Evolutionary conservation across 2,888 invertebrate genomes (phyloP).

Genomic region (Danaus chrysippus): DNA sequence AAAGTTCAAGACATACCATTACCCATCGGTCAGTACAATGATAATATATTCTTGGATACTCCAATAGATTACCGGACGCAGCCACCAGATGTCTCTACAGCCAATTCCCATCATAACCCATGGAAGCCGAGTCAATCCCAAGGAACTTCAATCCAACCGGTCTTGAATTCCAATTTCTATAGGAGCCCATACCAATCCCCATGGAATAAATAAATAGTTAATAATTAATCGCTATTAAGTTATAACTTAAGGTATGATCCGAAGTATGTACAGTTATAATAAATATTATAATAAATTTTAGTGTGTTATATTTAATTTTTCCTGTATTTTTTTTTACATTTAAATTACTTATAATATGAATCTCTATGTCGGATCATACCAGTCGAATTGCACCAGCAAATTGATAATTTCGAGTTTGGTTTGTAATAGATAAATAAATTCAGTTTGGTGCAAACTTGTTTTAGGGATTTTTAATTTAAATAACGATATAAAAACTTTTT

Average conservation of each 20-base stretch:
- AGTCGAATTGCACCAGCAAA: not conserved
- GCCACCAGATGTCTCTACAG: conserved; percentile 25
- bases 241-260: conserved; percentile 16
- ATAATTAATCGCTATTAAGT: conserved; percentile 21
- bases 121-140: conserved; percentile 50
- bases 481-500: too few relatives aligned
- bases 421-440: too few relatives aligned
- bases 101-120: conserved; percentile 24
- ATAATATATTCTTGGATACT: conserved; percentile 57
- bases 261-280: conserved; percentile 2
- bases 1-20: conserved; percentile 41
- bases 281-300: not conserved
- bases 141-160: conserved; percentile 39
- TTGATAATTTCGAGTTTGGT: too few relatives aligned
- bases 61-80: conserved; percentile 57
- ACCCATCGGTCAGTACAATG: conserved; percentile 67
- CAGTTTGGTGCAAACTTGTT: too few relatives aligned
- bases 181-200: conserved; percentile 64
- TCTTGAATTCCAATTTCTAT: conserved; percentile 53
- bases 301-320: conserved; percentile 2
- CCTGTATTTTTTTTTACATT: not conserved
- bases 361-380: conserved; percentile 9
- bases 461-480: too few relatives aligned
- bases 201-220: conserved; percentile 54
- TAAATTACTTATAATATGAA: conserved; percentile 2